phyloP scores from a whole-genome alignment of 2,113 vertebrate species.

The Illadopsis cleaveri region DNA sequence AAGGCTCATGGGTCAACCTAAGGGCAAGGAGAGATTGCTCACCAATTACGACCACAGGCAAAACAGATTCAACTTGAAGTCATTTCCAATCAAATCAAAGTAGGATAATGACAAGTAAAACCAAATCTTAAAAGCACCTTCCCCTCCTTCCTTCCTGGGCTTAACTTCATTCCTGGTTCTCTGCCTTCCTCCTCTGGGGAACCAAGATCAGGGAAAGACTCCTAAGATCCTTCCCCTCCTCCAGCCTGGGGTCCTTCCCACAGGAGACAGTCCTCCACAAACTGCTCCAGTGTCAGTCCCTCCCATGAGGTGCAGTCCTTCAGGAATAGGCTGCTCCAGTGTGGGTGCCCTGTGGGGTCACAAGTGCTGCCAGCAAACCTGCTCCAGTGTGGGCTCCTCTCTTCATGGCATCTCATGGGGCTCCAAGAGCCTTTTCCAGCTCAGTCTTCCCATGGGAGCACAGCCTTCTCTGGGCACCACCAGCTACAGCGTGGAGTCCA shows the following conservation, averaged over 20 bases:
- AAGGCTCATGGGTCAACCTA: neutral
- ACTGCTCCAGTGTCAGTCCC: neutral
- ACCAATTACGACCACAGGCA: neutral
- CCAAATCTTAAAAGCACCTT: neutral
- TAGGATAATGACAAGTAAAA: neutral
- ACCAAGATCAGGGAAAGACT: neutral
- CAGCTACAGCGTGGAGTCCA: rapidly evolving
- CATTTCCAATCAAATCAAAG: neutral
- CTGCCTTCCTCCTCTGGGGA: neutral
- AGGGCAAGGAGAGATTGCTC: neutral
- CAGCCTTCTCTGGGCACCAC: neutral
- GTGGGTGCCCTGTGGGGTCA: neutral
- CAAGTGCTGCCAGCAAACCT: neutral
- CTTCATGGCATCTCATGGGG: neutral
- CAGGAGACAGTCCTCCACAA: neutral
- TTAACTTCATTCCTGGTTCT: neutral
- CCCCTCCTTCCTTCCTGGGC: neutral
- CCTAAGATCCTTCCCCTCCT: neutral
- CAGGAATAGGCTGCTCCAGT: neutral
- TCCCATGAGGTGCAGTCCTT: neutral
- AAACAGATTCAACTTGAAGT: neutral
- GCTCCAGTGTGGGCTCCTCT: neutral
- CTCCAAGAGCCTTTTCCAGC: neutral
- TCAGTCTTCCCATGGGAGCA: neutral
- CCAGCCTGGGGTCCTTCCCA: neutral